Percentiles rank a stretch among this genome's conserved stretches.
Evolutionary conservation across 2,797 vertebrate species (phyloP).

Genomic region (Alectoris magna): DNA sequence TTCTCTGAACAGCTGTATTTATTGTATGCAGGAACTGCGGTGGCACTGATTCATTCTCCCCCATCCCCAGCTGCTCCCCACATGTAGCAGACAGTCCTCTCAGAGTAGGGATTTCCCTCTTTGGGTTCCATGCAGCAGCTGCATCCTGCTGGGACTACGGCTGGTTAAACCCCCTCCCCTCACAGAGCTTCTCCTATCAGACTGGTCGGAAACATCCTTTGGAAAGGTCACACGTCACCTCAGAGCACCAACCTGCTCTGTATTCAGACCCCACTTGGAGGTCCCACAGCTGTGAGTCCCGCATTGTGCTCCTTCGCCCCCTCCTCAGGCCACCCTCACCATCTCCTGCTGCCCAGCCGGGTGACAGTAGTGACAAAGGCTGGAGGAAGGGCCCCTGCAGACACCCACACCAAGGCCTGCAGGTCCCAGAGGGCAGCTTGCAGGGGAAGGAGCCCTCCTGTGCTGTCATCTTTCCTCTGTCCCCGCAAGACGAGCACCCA

Average conservation of each 20-base stretch:
- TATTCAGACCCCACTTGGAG: background rate
- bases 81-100: background rate
- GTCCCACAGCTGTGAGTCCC: too few species aligned
- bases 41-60: background rate
- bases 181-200: constrained; percentile 7
- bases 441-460: background rate
- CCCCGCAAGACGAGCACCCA: background rate
- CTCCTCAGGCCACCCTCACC: background rate
- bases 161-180: background rate
- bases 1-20: background rate
- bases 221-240: constrained; percentile 7
- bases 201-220: background rate
- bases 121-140: background rate
- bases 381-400: background rate
- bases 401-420: background rate
- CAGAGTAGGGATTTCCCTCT: background rate
- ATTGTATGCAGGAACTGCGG: background rate
- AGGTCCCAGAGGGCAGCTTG: background rate
- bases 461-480: background rate
- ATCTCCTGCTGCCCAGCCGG: background rate
- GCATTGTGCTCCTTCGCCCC: background rate
- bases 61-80: background rate
- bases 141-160: background rate
- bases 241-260: background rate
- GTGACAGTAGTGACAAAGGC: background rate